phyloP scores from a whole-genome alignment of 1,140 invertebrate genomes.

The Phthorimaea operculella region DNA sequence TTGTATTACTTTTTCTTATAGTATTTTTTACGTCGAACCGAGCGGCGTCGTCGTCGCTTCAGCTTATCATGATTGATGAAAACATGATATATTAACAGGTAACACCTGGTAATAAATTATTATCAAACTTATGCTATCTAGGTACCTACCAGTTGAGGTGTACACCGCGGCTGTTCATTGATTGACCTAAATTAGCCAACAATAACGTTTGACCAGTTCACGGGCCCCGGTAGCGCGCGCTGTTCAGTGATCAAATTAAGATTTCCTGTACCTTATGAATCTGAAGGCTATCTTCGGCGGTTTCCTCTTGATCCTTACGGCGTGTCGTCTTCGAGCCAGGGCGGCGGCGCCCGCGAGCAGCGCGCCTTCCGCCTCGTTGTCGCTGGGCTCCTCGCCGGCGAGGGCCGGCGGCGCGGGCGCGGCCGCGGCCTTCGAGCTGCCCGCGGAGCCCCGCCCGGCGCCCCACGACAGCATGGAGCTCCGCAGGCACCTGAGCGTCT shows the following conservation, averaged over 20 bases:
- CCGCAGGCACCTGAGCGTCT: conserved; percentile 59
- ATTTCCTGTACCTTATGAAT: conserved; percentile 37
- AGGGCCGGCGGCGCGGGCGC: conserved; percentile 16
- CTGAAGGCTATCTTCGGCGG: conserved; percentile 50
- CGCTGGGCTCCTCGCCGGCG: conserved; percentile 27
- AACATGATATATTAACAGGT: not conserved
- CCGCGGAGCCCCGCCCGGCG: conserved; percentile 29
- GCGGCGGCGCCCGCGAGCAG: conserved; percentile 53
- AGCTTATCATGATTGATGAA: not conserved
- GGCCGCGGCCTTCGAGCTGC: conserved; percentile 27
- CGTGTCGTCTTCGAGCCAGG: conserved; percentile 54
- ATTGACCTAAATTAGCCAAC: conserved; percentile 55
- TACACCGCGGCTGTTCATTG: conserved; percentile 24
- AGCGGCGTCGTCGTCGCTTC: not conserved
- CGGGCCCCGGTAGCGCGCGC: not conserved
- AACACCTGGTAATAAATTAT: not conserved
- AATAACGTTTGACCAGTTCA: conserved; percentile 28
- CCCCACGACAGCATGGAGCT: conserved; percentile 61
- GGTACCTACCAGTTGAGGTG: not conserved
- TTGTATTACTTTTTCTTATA: too few species aligned
- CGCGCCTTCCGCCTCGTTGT: conserved; percentile 38
- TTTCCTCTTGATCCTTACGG: conserved; percentile 54
- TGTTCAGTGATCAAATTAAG: not conserved
- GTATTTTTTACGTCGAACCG: too few species aligned
- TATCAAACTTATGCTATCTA: not conserved